Evolutionary conservation across 1,140 invertebrate species (phyloP), one percentile per base, ranked within the genome.

Genomic region (Trinorchestia longiramus): DNA sequence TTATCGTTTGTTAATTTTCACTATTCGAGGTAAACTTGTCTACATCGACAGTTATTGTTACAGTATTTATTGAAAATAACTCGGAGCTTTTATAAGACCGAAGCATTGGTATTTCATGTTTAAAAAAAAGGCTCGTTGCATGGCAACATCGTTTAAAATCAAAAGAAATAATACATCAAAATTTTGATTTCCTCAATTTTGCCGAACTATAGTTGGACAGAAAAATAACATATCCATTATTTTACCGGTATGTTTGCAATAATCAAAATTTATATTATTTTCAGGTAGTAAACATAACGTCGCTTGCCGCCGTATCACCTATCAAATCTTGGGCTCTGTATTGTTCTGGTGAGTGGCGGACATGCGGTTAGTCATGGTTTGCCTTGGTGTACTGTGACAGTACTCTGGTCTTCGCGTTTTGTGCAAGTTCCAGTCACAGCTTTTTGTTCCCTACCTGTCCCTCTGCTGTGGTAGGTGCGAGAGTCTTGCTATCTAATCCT

Each of bases 291-390:
- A 94, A 99, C 97, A 98, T 99, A 1, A 99, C 99, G 57, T 99
- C 99, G 4, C 97, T 99, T 44, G 98, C 98, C 96, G 99, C 98
- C 19, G 97, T 99, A 36, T 97, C 98, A 97, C 98, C 99, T 0
- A 98, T 98, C 97, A 98, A 98, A 97, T 98, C 98, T 23, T 97
- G 98, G 97, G 98, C 98, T 19, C 98, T 98, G 97, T 99, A 99
- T 97, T 98, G 99, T 97, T 94, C 43, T 43, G 41, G 88, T 90
- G 88, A 90, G 88, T 90, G 41, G 88, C 43, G 23, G 4, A 36
- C 87, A 87, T 4, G 87, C 11, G 4, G 36, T 41, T 11, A 87
- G 8, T 87, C 4, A 53, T 19, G 6, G 47, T 19, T 19, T 53
- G 47, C 19, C 8, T 53, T n/a, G n/a, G n/a, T n/a, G n/a, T n/a